These are phyloP conservation scores for Cancer borealis DNA, from an alignment of 2,888 invertebrate species.

Conservation along the genomic window DNA sequence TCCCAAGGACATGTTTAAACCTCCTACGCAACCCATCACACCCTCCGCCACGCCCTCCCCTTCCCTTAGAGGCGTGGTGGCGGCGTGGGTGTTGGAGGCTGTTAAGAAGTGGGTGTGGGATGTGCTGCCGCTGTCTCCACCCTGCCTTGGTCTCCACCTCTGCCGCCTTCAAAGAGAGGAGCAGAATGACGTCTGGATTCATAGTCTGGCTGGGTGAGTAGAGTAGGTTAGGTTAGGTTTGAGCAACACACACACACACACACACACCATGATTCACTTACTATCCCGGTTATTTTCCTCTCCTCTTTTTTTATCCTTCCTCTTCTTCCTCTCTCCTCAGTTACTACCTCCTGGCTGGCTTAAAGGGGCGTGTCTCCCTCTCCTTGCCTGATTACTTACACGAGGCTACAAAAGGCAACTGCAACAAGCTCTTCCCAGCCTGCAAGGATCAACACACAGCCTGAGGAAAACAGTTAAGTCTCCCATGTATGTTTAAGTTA, in stretches of 20 bases:
- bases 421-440: not conserved
- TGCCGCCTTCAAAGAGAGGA: constrained; percentile 29
- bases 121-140: not conserved
- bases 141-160: constrained; percentile 53
- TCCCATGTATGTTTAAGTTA: not conserved
- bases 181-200: not conserved
- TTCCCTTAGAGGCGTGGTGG: not conserved
- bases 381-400: not conserved
- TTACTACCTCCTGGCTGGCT: not conserved
- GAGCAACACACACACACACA: not conserved
- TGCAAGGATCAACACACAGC: not conserved
- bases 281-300: not conserved
- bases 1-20: not conserved
- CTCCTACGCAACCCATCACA: not conserved
- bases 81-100: not conserved
- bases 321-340: not conserved
- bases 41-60: not conserved
- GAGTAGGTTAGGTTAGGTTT: no score
- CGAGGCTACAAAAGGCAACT: not conserved
- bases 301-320: not conserved
- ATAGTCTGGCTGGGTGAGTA: not conserved
- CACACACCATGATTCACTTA: not conserved
- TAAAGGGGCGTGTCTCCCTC: not conserved
- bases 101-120: constrained; percentile 8
- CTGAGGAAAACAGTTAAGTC: not conserved